Conservation (phyloP, 2,113 vertebrate species). For the Centropus unirufus region DNA sequence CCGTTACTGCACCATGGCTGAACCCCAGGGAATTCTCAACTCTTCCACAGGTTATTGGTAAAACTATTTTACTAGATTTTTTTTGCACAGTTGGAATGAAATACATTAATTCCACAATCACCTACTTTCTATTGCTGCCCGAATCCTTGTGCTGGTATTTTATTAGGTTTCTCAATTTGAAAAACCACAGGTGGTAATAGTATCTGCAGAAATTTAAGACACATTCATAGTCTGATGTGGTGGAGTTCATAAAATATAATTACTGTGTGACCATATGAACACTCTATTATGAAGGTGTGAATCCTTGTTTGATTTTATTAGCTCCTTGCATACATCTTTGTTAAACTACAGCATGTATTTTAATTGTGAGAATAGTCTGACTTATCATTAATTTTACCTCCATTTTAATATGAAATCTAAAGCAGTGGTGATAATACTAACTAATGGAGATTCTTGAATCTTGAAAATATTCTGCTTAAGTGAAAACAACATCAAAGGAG, state of each 20-base stretch:
- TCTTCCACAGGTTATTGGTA: background rate
- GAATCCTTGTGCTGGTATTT: conserved; percentile 2
- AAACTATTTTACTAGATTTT: background rate
- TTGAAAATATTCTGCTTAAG: background rate
- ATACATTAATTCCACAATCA: background rate
- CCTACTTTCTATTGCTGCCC: background rate
- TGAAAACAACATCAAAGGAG: background rate
- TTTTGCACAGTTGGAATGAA: background rate
- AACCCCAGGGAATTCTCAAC: background rate
- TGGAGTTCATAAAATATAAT: conserved; percentile 42
- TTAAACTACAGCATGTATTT: background rate
- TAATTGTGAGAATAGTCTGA: background rate
- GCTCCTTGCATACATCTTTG: background rate
- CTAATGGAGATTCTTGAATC: background rate
- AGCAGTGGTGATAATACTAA: background rate
- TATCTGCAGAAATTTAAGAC: conserved; percentile 34
- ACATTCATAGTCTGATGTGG: conserved; percentile 14
- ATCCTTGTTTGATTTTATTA: background rate
- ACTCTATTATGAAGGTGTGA: background rate
- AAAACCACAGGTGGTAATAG: conserved; percentile 46
- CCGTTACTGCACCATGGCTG: background rate
- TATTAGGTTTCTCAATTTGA: conserved; percentile 31
- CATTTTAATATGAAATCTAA: background rate
- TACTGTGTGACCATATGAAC: background rate
- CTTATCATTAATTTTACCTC: background rate